Evolutionary conservation across 2,113 vertebrate species (phyloP).

Genomic region (Caranx ignobilis): DNA sequence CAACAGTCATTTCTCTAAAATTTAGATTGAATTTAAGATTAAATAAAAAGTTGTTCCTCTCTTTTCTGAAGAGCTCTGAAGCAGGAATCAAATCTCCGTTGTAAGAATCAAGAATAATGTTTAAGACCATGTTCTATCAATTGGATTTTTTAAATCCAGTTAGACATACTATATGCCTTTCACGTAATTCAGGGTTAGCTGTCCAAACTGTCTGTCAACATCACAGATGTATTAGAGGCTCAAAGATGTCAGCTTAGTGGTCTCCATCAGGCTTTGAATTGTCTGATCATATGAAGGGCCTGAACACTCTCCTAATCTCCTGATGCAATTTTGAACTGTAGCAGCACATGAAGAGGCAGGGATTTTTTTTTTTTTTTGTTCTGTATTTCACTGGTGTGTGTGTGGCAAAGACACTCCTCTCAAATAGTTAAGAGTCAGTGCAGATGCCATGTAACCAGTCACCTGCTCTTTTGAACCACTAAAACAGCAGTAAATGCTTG

Average conservation of each 20-base stretch:
- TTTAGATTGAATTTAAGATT: neutral
- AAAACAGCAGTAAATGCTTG: constrained; percentile 11
- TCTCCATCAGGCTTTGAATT: constrained; percentile 74
- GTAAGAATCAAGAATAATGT: constrained; percentile 61
- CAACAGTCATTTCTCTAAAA: neutral
- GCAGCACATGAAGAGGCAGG: constrained; percentile 49
- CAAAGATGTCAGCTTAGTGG: constrained; percentile 76
- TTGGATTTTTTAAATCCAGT: constrained; percentile 79
- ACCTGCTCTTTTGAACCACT: constrained; percentile 2
- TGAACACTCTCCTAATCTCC: constrained; percentile 68
- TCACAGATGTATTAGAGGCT: constrained; percentile 72
- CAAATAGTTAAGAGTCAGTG: constrained; percentile 26
- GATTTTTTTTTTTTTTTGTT: constrained; percentile 21
- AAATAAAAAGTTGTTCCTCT: constrained; percentile 11
- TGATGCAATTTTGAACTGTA: constrained; percentile 72
- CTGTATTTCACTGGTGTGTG: constrained; percentile 31
- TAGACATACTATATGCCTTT: constrained; percentile 71
- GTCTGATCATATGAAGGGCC: constrained; percentile 75
- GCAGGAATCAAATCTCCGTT: constrained; percentile 37
- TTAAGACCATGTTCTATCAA: constrained; percentile 71
- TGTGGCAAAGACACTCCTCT: constrained; percentile 28
- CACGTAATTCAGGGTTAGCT: constrained; percentile 70
- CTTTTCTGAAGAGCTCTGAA: constrained; percentile 26
- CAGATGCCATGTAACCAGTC: constrained; percentile 21
- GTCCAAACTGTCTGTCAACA: constrained; percentile 73